Evolutionary conservation across 2,888 invertebrate genomes (phyloP).

Genomic region (Lycophotia porphyrea): DNA sequence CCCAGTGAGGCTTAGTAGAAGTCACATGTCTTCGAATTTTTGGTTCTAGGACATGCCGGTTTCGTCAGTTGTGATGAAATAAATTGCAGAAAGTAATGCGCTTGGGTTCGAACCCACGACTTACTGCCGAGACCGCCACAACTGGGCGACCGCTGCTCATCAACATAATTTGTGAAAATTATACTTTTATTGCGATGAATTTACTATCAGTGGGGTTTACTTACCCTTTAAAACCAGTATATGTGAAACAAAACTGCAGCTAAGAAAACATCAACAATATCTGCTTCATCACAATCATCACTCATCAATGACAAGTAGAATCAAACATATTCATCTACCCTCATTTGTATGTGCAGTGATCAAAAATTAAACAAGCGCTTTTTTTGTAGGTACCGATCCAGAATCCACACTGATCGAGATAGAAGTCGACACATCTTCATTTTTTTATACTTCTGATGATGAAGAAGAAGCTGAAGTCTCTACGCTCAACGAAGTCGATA

Average conservation of each 20-base stretch:
- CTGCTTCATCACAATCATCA: background rate
- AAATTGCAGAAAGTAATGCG: too few relatives aligned
- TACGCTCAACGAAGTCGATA: constrained; percentile 60
- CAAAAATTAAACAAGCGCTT: constrained; percentile 44
- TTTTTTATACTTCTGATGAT: constrained; percentile 30
- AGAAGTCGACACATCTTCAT: constrained; percentile 49
- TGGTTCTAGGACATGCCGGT: too few relatives aligned
- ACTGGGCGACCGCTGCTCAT: too few relatives aligned
- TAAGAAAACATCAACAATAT: background rate
- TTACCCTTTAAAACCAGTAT: background rate
- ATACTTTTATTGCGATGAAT: background rate
- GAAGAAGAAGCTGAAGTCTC: constrained; percentile 18
- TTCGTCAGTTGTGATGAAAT: too few relatives aligned
- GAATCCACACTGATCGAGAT: constrained; percentile 57
- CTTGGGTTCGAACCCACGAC: too few relatives aligned
- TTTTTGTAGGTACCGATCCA: constrained; percentile 59
- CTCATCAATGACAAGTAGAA: constrained; percentile 23
- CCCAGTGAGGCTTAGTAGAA: too few relatives aligned
- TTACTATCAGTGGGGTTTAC: background rate
- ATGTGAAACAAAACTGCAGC: background rate
- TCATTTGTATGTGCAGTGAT: background rate
- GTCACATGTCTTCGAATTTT: too few relatives aligned
- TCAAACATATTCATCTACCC: background rate
- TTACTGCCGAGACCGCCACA: too few relatives aligned
- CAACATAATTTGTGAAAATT: background rate